Conservation (phyloP, 2,113 vertebrate species). For the Geococcyx californianus region DNA sequence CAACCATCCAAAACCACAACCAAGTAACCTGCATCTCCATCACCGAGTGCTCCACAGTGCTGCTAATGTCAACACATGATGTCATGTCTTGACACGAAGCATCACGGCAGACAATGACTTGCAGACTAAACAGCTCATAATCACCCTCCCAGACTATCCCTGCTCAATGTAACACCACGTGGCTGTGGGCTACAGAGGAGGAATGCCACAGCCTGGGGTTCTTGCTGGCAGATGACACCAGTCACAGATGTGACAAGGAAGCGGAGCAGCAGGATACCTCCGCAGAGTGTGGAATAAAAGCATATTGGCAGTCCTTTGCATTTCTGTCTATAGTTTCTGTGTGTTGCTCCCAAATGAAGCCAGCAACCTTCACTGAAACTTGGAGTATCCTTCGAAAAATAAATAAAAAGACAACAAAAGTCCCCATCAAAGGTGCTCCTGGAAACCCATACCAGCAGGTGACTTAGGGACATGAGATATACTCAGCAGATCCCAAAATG, state of each 20-base stretch:
- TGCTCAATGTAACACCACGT: not conserved
- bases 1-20: not conserved
- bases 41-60: not conserved
- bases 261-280: not conserved
- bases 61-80: accelerated
- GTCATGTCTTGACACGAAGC: not conserved
- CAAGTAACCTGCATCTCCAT: not conserved
- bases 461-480: not conserved
- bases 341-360: not conserved
- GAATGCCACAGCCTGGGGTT: not conserved
- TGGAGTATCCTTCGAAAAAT: not conserved
- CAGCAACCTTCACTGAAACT: not conserved
- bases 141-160: no score
- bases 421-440: not conserved
- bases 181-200: not conserved
- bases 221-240: not conserved
- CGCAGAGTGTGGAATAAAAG: not conserved
- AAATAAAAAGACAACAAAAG: not conserved
- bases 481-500: not conserved
- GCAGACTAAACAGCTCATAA: not conserved
- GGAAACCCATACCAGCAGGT: not conserved
- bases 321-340: not conserved
- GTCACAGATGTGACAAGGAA: not conserved
- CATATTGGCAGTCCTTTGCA: not conserved
- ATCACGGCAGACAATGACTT: not conserved